These are phyloP conservation scores for Euphysa ruthae DNA, from an alignment of 30 jellyfish, hydroid and myxozoan genomes.

Conservation along the genomic window DNA sequence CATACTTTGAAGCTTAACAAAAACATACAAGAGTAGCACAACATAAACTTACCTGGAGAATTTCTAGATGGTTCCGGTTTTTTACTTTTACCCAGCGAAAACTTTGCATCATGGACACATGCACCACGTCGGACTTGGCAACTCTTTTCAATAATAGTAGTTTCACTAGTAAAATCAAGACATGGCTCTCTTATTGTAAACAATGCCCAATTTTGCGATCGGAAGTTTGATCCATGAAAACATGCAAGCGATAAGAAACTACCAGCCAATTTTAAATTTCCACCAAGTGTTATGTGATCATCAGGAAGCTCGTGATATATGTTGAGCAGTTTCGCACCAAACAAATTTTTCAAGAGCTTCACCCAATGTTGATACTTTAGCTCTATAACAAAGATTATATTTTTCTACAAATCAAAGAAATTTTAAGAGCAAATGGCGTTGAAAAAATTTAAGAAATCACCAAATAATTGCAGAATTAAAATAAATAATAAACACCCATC, in stretches of 20 bases:
- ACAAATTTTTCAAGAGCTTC: conserved; percentile 59
- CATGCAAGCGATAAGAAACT: conserved; percentile 73
- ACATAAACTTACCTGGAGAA: too few relatives aligned
- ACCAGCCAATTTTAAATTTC: conserved; percentile 68
- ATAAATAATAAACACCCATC: too few relatives aligned
- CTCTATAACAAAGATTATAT: conserved; percentile 40
- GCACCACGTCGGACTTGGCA: conserved; percentile 79
- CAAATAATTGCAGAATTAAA: too few relatives aligned
- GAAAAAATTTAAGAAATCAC: too few relatives aligned
- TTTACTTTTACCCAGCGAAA: conserved; percentile 38
- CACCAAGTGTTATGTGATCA: conserved; percentile 44
- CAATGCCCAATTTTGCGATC: conserved; percentile 97
- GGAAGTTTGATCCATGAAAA: conserved; percentile 92
- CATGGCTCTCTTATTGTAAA: conserved; percentile 83
- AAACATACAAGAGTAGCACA: too few relatives aligned
- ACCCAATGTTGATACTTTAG: conserved; percentile 95
- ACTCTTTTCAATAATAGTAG: conserved; percentile 66
- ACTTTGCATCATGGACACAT: conserved; percentile 44
- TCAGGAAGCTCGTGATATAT: conserved; percentile 26
- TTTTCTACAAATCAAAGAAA: too few relatives aligned
- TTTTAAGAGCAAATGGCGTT: too few relatives aligned
- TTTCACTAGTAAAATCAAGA: conserved; percentile 45
- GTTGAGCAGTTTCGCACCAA: conserved; percentile 51
- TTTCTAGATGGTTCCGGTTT: too few relatives aligned
- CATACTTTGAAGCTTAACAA: too few relatives aligned